phyloP scores from a whole-genome alignment of 2,797 vertebrate species.

The Mionectes olivaceus region DNA sequence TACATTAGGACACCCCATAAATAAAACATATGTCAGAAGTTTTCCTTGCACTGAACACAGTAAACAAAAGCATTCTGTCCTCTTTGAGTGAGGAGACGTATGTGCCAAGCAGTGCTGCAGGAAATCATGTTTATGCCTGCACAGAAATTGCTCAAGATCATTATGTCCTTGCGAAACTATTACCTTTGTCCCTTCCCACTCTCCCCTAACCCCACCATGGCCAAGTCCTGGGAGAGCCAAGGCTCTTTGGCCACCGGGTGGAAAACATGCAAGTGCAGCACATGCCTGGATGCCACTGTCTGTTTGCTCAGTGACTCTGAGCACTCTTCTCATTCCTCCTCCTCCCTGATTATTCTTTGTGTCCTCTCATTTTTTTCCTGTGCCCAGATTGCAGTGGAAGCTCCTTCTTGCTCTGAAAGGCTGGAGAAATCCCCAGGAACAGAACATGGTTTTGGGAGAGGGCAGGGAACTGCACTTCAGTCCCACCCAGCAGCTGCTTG shows the following conservation, averaged over 20 bases:
- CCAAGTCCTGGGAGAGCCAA: neutral
- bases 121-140: slow-evolving; percentile 65
- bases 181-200: neutral
- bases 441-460: neutral
- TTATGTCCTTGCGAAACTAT: slow-evolving; percentile 21
- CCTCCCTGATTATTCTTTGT: neutral
- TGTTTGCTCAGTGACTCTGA: neutral
- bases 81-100: neutral
- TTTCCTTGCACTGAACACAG: neutral
- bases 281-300: neutral
- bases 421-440: neutral
- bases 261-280: neutral
- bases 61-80: slow-evolving; percentile 43
- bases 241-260: neutral
- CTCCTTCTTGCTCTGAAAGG: fast-evolving
- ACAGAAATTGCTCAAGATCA: slow-evolving; percentile 59
- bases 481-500: neutral
- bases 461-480: neutral
- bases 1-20: neutral
- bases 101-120: neutral
- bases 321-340: neutral
- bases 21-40: slow-evolving; percentile 12
- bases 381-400: neutral
- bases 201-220: neutral
- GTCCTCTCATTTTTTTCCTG: neutral